Percentiles rank a stretch among this genome's conserved stretches.
These are phyloP conservation scores for Lindbergichthys nudifrons DNA, from an alignment of 2,797 vertebrate species.

Conservation along the genomic window DNA sequence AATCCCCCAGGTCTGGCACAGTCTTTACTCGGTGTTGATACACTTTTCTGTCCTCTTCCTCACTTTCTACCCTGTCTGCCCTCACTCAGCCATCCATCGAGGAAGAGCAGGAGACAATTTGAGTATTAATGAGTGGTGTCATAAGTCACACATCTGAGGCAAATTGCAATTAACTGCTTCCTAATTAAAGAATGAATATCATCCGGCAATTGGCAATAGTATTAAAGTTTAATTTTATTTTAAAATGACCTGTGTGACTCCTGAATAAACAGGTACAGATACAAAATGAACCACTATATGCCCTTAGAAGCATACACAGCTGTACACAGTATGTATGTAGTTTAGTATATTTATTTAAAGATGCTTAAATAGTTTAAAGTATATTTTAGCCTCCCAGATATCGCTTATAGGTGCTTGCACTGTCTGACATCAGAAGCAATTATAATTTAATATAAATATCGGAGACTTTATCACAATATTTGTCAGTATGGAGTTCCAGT, in stretches of 20 bases:
- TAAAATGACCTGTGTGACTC: not conserved
- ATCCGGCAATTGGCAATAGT: not conserved
- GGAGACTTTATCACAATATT: not conserved
- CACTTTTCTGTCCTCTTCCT: not conserved
- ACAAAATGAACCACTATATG: not conserved
- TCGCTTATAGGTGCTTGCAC: too few species aligned
- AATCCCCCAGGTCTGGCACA: slow-evolving; percentile 38
- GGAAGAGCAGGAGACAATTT: not conserved
- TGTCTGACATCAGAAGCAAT: too few species aligned
- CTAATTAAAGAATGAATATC: not conserved
- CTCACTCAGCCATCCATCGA: not conserved
- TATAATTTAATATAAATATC: too few species aligned
- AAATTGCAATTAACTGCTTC: not conserved
- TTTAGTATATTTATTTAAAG: too few species aligned
- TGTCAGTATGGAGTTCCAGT: not conserved
- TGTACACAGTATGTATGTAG: too few species aligned
- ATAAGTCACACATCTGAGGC: not conserved
- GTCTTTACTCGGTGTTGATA: slow-evolving; percentile 22
- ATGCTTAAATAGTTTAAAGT: too few species aligned
- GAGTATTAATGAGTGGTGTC: not conserved
- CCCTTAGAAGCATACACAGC: not conserved
- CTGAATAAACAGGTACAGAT: not conserved
- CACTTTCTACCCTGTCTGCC: not conserved
- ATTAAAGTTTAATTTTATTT: not conserved
- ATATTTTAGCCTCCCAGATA: too few species aligned